phyloP scores from a whole-genome alignment of 2,113 vertebrate genomes.

The Micromys minutus region DNA sequence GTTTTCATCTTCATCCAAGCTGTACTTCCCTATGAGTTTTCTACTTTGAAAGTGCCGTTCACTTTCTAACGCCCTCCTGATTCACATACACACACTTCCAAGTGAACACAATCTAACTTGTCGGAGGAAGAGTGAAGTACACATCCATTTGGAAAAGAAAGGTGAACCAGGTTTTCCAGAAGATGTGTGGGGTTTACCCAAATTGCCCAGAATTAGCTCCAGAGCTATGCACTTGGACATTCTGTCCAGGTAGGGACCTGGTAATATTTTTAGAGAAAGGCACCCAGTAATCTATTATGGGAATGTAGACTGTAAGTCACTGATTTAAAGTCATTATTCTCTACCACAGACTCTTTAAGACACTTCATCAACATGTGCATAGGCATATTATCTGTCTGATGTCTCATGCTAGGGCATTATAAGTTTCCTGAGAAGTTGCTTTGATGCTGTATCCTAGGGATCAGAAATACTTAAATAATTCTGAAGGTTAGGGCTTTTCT shows the following conservation, averaged over 20 bases:
- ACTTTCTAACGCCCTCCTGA: conserved; percentile 26
- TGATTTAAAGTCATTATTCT: too few relatives aligned
- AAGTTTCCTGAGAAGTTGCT: background rate
- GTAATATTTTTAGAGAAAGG: too few relatives aligned
- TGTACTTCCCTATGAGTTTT: conserved; percentile 52
- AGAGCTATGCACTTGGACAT: conserved; percentile 49
- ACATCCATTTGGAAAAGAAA: background rate
- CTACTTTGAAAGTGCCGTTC: conserved; percentile 31
- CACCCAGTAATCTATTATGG: too few relatives aligned
- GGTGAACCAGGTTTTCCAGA: conserved; percentile 49
- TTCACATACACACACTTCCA: conserved; percentile 3
- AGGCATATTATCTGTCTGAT: background rate
- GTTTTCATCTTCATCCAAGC: background rate
- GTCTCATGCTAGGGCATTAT: background rate
- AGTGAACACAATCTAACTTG: conserved; percentile 70
- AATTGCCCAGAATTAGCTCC: conserved; percentile 43
- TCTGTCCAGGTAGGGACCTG: background rate
- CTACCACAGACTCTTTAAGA: too few relatives aligned
- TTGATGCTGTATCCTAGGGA: background rate
- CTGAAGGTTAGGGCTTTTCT: background rate
- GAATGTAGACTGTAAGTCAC: too few relatives aligned
- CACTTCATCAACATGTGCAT: background rate
- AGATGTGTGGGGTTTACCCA: conserved; percentile 19
- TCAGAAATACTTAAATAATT: conserved; percentile 31
- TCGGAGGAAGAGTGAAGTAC: conserved; percentile 35